These are phyloP conservation scores for Tribolium freemani DNA, from an alignment of 2,888 invertebrate species.

Conservation along the genomic window DNA sequence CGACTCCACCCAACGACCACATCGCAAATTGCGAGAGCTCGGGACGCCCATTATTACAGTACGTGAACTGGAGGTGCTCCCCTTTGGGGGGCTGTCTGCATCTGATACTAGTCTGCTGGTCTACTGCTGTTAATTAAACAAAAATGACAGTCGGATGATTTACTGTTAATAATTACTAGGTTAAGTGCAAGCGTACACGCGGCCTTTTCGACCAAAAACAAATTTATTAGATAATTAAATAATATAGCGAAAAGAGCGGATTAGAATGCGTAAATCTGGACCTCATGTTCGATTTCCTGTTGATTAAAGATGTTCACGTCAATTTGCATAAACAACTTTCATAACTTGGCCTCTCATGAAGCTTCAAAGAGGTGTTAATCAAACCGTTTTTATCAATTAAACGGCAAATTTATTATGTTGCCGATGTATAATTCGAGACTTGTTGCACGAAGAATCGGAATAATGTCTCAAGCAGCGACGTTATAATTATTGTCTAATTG, in stretches of 20 bases:
- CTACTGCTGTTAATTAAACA: slow-evolving; percentile 64
- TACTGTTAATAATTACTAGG: slow-evolving; percentile 65
- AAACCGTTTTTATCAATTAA: slow-evolving; percentile 37
- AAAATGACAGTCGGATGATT: slow-evolving; percentile 65
- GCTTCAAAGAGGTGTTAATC: slow-evolving; percentile 35
- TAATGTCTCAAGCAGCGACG: slow-evolving; percentile 22
- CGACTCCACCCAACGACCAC: slow-evolving; percentile 51
- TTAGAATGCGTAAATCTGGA: background rate
- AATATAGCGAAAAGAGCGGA: slow-evolving; percentile 23
- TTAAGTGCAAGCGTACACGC: slow-evolving; percentile 48
- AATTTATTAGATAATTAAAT: slow-evolving; percentile 34
- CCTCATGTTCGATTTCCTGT: slow-evolving; percentile 17
- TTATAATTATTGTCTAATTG: slow-evolving; percentile 30
- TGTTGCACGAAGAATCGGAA: slow-evolving; percentile 7
- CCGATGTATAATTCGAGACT: slow-evolving; percentile 11
- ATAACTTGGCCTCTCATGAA: slow-evolving; percentile 15
- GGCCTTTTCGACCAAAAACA: background rate
- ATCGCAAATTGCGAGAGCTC: slow-evolving; percentile 55
- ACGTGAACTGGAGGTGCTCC: slow-evolving; percentile 57
- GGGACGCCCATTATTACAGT: slow-evolving; percentile 61
- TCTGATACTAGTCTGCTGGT: slow-evolving; percentile 58
- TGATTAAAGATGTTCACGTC: slow-evolving; percentile 6
- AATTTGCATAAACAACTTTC: slow-evolving; percentile 43
- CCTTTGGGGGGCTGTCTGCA: slow-evolving; percentile 60
- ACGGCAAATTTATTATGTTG: slow-evolving; percentile 31